These are phyloP conservation scores for Dryas iulia DNA, from an alignment of 1,140 invertebrate genomes.

Conservation along the genomic window DNA sequence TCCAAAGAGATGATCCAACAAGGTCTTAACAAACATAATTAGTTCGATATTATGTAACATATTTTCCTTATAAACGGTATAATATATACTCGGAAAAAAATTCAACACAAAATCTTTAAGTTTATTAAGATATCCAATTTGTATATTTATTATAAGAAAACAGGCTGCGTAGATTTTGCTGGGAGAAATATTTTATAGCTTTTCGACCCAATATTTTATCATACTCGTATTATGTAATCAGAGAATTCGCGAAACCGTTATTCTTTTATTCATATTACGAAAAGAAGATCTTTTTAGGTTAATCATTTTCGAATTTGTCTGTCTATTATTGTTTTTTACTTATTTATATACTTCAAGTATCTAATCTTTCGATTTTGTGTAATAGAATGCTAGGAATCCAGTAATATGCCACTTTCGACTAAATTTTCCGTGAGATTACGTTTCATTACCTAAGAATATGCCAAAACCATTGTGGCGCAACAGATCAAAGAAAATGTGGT, in stretches of 20 bases:
- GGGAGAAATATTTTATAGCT: background rate
- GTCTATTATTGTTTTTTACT: background rate
- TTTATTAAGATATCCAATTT: background rate
- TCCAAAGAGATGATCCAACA: background rate
- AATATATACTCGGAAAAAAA: no score
- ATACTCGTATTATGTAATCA: background rate
- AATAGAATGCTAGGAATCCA: no score
- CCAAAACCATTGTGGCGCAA: no score
- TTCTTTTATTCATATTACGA: background rate
- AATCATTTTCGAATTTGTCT: background rate
- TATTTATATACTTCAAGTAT: no score
- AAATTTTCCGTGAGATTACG: no score
- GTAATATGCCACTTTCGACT: no score
- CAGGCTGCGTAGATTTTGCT: background rate
- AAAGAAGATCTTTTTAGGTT: background rate
- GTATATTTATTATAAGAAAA: background rate
- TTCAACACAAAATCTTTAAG: background rate
- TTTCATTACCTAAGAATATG: no score
- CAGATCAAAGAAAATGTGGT: no score
- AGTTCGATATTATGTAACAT: background rate
- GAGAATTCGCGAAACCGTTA: background rate
- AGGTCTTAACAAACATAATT: background rate
- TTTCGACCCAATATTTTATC: conserved; percentile 1
- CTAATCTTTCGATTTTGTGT: no score
- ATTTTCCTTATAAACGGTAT: background rate